Evolutionary conservation across 2,113 vertebrate genomes (phyloP).

Genomic region (Fulica atra): DNA sequence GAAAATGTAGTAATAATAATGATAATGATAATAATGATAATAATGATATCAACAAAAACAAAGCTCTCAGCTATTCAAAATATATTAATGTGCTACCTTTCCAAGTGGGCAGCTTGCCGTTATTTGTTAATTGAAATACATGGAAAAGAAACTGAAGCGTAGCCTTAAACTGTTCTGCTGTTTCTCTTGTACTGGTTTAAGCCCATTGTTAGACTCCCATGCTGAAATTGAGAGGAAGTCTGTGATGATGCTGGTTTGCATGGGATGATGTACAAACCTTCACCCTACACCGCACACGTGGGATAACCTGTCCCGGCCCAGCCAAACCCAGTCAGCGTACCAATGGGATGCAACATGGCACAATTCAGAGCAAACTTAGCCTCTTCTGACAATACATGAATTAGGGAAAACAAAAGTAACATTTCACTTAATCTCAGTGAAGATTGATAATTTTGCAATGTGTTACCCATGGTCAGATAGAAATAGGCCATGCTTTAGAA

Average conservation of each 20-base stretch:
- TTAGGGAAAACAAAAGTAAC: background rate
- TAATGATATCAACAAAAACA: background rate
- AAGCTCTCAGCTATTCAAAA: background rate
- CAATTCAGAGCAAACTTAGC: background rate
- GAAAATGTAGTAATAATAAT: background rate
- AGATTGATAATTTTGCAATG: background rate
- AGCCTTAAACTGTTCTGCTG: background rate
- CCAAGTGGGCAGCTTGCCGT: background rate
- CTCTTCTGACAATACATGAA: background rate
- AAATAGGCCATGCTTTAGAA: background rate
- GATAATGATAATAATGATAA: background rate
- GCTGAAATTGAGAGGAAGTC: background rate
- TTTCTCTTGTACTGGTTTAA: background rate
- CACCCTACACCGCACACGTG: too few relatives aligned
- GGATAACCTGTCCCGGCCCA: background rate
- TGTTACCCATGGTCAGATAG: background rate
- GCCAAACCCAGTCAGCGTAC: accelerated
- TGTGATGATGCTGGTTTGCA: background rate
- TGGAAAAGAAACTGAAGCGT: background rate
- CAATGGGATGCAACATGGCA: accelerated
- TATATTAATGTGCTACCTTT: background rate
- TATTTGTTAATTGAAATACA: background rate
- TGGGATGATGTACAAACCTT: background rate
- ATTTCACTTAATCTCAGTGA: background rate
- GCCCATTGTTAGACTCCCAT: background rate